Evolutionary conservation across 2,888 invertebrate species (phyloP), one percentile per base, ranked within the genome.

Genomic region (Cheilosia impressa): DNA sequence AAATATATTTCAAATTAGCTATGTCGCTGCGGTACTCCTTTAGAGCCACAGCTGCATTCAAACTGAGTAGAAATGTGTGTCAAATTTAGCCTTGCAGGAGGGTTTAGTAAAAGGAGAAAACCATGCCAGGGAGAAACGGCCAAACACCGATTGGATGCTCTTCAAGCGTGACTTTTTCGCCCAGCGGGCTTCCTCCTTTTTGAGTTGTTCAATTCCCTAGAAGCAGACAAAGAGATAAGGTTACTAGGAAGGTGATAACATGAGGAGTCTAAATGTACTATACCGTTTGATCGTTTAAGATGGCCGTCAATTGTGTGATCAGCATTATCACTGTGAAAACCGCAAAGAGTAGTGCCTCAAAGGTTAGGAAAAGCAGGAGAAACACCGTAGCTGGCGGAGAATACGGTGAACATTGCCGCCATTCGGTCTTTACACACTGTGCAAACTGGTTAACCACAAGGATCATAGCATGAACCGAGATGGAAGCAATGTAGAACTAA

Each of bases 281-380:
- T 92, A 97, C 98, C 89, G 99, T 99, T 93, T 99, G 98, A 93
- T 99, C 99, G 90, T 98, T 97, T 95, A 98, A 98, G 90, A 99
- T 99, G 31, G 99, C 98, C 91, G 98, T 97, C 52, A 99, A 93
- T 92, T 99, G 99, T 0, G 98, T 98, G 60, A 97, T 97, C 89
- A 98, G 95, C 99, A 99, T 99, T 52, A 99, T 98, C 31, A 96
- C 96, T 0, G 99, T 99, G 93, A 99, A 99, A 88, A 99, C 97
- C 24, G 98, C 98, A 93, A 99, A 99, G 60, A 99, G 94, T 47
- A 99, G 94, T 0, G 98, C 97, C 93, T 99, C 98, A 88, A 98
- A 98, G 69, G 97, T 96, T 43, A 99, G 94, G 91, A 98, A 98
- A 75, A 99, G 94, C 63, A 99, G 93, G 50, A 99, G 93, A 9